Evolutionary conservation across 2,888 invertebrate species (phyloP).

Genomic region (Dendrolimus pini): DNA sequence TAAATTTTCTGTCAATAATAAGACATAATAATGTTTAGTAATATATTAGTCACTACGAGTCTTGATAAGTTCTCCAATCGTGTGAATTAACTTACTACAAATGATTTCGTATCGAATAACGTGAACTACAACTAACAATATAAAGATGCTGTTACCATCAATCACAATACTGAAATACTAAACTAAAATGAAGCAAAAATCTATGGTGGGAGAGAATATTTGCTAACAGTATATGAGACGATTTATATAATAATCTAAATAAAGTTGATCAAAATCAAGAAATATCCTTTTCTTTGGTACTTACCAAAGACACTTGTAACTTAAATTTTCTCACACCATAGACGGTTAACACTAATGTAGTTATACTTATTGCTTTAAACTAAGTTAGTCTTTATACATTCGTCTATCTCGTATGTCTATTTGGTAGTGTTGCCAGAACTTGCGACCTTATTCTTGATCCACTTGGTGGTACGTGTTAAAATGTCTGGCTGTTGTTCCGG

Average conservation of each 20-base stretch:
- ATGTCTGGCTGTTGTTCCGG: slow-evolving; percentile 54
- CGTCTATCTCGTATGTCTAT: slow-evolving; percentile 21
- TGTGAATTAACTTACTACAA: too few relatives aligned
- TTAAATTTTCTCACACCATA: too few relatives aligned
- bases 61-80: too few relatives aligned
- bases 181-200: background rate
- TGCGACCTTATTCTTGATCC: slow-evolving; percentile 62
- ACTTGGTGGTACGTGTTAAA: slow-evolving; percentile 60
- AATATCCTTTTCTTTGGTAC: too few relatives aligned
- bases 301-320: too few relatives aligned
- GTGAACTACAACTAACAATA: slow-evolving; percentile 19
- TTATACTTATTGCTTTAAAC: background rate
- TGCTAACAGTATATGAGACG: too few relatives aligned
- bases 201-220: too few relatives aligned
- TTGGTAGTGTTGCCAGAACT: slow-evolving; percentile 42
- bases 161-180: slow-evolving; percentile 46
- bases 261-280: too few relatives aligned
- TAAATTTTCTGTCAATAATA: background rate
- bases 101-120: too few relatives aligned
- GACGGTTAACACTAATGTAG: background rate
- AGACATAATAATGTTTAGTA: too few relatives aligned
- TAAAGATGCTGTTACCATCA: slow-evolving; percentile 20
- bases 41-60: background rate
- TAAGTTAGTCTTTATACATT: too few relatives aligned
- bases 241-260: too few relatives aligned